A percentile compares a stretch with the other conserved stretches of the same genome.
These are phyloP conservation scores for Istiophorus platypterus DNA, from an alignment of 2,113 vertebrate genomes.

Conservation along the genomic window DNA sequence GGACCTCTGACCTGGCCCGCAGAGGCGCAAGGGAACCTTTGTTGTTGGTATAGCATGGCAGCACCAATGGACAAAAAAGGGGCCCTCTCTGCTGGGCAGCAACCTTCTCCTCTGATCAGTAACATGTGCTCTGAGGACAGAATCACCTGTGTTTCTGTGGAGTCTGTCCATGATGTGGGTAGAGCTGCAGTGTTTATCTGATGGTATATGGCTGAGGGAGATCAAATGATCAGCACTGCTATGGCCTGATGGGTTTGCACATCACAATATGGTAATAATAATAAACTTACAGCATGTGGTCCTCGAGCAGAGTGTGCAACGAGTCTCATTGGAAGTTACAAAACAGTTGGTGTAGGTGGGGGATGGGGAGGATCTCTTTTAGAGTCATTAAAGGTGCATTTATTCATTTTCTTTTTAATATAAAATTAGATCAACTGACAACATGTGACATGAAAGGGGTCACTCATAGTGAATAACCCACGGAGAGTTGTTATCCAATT, in stretches of 20 bases:
- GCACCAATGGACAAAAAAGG: slow-evolving; percentile 57
- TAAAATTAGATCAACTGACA: background rate
- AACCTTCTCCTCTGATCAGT: slow-evolving; percentile 30
- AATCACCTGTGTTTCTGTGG: slow-evolving; percentile 48
- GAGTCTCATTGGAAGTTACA: background rate
- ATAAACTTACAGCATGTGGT: slow-evolving; percentile 19
- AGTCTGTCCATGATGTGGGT: slow-evolving; percentile 26
- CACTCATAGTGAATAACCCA: background rate
- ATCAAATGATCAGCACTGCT: slow-evolving; percentile 40
- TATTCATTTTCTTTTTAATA: background rate
- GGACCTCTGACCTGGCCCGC: slow-evolving; percentile 56
- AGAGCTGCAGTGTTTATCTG: slow-evolving; percentile 36
- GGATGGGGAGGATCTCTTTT: too few relatives aligned
- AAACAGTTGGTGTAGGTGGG: too few relatives aligned
- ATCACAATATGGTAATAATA: slow-evolving; percentile 30
- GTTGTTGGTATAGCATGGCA: slow-evolving; percentile 48
- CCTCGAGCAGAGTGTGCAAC: background rate
- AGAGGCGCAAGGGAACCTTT: slow-evolving; percentile 67
- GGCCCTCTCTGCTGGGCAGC: slow-evolving; percentile 19
- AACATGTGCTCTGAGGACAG: slow-evolving; percentile 25
- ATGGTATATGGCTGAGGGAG: slow-evolving; percentile 22
- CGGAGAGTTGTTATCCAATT: too few relatives aligned
- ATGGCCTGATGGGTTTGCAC: slow-evolving; percentile 36
- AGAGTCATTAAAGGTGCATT: background rate
- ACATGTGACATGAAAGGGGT: background rate